Conservation (phyloP, 2,113 vertebrate species). For the Scolopax mira region DNA sequence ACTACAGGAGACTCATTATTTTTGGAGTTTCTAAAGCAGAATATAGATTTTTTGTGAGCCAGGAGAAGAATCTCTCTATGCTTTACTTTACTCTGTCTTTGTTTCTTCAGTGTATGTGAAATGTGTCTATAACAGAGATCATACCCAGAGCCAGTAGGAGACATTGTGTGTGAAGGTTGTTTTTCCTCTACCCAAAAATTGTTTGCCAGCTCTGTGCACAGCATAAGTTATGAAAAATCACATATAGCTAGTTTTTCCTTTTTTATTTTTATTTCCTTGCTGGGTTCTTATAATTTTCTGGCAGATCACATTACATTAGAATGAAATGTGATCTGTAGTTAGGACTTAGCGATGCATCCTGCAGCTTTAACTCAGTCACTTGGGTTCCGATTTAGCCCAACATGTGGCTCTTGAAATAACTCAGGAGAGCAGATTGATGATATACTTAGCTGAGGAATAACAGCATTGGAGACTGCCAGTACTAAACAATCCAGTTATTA, state of each 20-base stretch:
- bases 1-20: neutral
- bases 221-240: neutral
- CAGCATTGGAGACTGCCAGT: neutral
- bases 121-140: neutral
- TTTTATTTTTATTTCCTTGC: conserved; percentile 36
- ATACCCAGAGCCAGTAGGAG: neutral
- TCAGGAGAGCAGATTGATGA: conserved; percentile 41
- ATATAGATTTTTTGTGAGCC: neutral
- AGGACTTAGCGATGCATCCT: conserved; percentile 15
- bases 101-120: neutral
- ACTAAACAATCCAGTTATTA: conserved; percentile 40
- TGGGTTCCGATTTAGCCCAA: neutral
- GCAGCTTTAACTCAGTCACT: neutral
- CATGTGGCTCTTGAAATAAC: conserved; percentile 39
- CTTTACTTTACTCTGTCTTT: neutral
- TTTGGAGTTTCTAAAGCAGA: neutral
- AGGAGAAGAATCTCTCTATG: neutral
- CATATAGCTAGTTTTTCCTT: neutral
- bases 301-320: conserved; percentile 27
- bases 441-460: conserved; percentile 34
- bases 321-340: conserved; percentile 42
- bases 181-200: neutral
- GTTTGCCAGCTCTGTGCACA: neutral
- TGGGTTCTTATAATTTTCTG: conserved; percentile 7
- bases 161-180: neutral